Percentiles rank a stretch among this genome's conserved stretches.
phyloP scores from a whole-genome alignment of 2,113 vertebrate species.

The Alligator mississippiensis region DNA sequence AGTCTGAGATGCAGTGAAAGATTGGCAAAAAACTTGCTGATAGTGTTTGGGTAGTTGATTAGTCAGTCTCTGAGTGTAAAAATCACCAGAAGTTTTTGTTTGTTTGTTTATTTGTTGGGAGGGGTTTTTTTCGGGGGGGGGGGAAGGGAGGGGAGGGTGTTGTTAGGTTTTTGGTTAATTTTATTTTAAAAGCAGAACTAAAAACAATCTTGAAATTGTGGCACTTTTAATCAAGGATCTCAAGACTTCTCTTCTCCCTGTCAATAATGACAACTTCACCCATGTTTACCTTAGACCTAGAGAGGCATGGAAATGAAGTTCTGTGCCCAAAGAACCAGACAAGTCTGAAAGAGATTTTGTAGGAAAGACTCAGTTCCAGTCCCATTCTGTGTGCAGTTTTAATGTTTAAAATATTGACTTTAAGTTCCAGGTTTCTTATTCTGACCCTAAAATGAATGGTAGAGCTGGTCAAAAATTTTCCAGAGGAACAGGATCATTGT shows the following conservation, averaged over 20 bases:
- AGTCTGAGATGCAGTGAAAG: neutral
- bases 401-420: accelerated
- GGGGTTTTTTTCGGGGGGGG: no score
- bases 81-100: neutral
- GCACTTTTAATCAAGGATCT: neutral
- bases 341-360: no score
- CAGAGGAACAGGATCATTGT: neutral
- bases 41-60: neutral
- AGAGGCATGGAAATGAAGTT: neutral
- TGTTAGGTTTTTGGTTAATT: no score
- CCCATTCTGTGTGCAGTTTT: neutral
- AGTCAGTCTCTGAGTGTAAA: neutral
- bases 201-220: neutral
- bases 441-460: neutral
- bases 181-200: no score
- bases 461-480: neutral
- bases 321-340: accelerated
- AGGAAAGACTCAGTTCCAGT: no score
- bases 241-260: neutral
- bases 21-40: neutral
- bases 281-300: neutral
- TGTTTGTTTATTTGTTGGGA: no score
- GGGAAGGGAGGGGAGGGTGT: no score
- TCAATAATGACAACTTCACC: neutral
- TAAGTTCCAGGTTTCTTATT: neutral